Evolutionary conservation across 2,797 vertebrate species (phyloP).

Genomic region (Rhinella marina): DNA sequence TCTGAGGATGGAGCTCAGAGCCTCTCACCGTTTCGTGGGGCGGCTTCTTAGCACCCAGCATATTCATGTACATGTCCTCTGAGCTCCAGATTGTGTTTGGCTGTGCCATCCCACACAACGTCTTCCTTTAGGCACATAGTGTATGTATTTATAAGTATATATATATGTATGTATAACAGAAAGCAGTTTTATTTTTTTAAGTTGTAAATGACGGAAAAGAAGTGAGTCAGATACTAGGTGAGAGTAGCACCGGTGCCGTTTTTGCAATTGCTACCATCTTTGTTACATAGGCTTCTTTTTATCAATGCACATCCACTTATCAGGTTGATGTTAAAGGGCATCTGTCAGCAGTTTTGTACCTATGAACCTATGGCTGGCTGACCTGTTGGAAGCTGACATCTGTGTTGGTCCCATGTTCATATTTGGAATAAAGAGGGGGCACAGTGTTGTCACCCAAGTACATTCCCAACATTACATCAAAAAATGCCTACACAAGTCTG

Average conservation of each 20-base stretch:
- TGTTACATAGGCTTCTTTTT: conserved; percentile 20
- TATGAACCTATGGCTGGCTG: no score
- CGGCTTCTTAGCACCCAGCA: conserved; percentile 3
- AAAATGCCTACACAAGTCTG: no score
- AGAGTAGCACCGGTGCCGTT: background rate
- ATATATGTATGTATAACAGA: conserved; percentile 55
- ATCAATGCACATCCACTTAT: conserved; percentile 5
- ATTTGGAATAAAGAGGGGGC: no score
- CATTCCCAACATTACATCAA: no score
- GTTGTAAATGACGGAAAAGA: conserved; percentile 56
- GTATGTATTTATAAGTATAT: conserved; percentile 47
- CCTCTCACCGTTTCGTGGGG: background rate
- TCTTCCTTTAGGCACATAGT: conserved; percentile 41
- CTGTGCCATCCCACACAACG: conserved; percentile 29
- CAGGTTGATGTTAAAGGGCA: background rate
- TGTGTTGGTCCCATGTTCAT: no score
- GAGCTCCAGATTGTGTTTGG: background rate
- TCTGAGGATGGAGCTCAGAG: conserved; percentile 7
- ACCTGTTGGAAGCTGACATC: no score
- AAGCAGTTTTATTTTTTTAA: conserved; percentile 61
- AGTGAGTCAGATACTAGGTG: background rate
- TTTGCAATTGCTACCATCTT: background rate
- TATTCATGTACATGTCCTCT: background rate
- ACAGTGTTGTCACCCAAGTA: no score
- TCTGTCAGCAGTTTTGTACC: no score